A percentile compares a stretch with the other conserved stretches of the same genome.
These are phyloP conservation scores for Corydoras sp. DNA, from an alignment of 2,113 vertebrate genomes.

Conservation along the genomic window DNA sequence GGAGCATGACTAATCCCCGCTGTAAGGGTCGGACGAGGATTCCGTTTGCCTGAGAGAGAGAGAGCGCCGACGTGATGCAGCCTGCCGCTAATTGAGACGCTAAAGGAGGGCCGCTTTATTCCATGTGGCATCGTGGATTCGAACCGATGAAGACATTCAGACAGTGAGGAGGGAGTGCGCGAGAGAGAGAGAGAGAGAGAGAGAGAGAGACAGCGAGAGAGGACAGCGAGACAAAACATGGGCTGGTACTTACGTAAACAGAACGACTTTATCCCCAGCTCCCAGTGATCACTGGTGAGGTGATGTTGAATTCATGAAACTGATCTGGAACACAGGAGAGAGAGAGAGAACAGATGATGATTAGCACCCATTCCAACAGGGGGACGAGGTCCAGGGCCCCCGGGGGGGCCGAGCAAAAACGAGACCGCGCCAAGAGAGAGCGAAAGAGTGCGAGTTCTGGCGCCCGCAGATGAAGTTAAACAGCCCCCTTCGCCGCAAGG, in stretches of 20 bases:
- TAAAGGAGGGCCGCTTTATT: background rate
- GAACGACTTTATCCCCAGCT: slow-evolving; percentile 84
- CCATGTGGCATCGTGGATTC: slow-evolving; percentile 10
- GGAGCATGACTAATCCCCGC: no score
- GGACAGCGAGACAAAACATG: slow-evolving; percentile 18
- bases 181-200: background rate
- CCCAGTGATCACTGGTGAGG: slow-evolving; percentile 88
- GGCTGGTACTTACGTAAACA: slow-evolving; percentile 88
- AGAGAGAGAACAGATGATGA: slow-evolving; percentile 32
- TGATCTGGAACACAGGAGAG: slow-evolving; percentile 73
- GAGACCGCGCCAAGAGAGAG: background rate
- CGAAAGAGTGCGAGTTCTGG: slow-evolving; percentile 40
- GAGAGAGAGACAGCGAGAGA: background rate
- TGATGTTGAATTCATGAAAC: slow-evolving; percentile 95
- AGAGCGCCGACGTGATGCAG: no score
- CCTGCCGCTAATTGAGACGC: no score
- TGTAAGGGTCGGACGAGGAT: no score
- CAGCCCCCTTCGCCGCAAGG: slow-evolving; percentile 44
- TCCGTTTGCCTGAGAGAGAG: no score
- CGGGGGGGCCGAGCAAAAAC: no score
- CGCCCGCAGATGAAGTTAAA: slow-evolving; percentile 52
- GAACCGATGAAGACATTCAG: background rate
- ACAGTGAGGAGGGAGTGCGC: background rate
- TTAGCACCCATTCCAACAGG: background rate
- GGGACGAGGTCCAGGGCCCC: no score